Conservation (phyloP, 2,113 vertebrate species). For the Dromaius novaehollandiae region DNA sequence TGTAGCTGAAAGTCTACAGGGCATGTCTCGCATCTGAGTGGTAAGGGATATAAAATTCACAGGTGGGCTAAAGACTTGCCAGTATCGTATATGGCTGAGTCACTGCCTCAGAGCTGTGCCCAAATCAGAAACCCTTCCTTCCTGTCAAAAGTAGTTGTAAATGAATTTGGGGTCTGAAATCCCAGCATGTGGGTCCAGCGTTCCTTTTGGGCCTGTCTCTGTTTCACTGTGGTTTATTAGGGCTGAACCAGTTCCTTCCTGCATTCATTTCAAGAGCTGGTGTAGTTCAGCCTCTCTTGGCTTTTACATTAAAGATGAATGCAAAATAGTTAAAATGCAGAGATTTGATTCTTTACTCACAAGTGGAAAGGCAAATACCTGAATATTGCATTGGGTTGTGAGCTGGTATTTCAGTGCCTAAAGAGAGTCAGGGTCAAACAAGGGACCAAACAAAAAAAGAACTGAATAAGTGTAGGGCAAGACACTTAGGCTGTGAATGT, state of each 20-base stretch:
- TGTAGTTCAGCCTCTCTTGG: background rate
- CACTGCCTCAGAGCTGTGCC: background rate
- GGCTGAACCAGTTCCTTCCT: background rate
- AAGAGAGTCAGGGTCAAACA: background rate
- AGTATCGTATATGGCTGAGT: background rate
- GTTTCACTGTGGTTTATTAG: background rate
- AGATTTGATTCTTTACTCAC: background rate
- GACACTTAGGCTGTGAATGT: background rate
- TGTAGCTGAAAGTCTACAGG: background rate
- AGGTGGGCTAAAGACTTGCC: background rate
- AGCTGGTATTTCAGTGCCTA: background rate
- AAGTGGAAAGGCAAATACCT: background rate
- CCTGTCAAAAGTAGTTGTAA: background rate
- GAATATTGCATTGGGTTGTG: background rate
- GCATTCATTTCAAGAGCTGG: background rate
- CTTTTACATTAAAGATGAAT: background rate
- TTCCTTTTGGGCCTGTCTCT: background rate
- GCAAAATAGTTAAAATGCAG: background rate
- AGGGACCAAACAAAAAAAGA: background rate
- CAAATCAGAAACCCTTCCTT: background rate
- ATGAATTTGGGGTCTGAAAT: background rate
- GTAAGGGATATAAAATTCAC: background rate
- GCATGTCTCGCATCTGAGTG: background rate
- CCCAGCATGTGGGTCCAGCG: background rate
- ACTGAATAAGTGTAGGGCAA: background rate